Conservation (phyloP, 2,888 invertebrate species). For the Microchrysa polita region DNA sequence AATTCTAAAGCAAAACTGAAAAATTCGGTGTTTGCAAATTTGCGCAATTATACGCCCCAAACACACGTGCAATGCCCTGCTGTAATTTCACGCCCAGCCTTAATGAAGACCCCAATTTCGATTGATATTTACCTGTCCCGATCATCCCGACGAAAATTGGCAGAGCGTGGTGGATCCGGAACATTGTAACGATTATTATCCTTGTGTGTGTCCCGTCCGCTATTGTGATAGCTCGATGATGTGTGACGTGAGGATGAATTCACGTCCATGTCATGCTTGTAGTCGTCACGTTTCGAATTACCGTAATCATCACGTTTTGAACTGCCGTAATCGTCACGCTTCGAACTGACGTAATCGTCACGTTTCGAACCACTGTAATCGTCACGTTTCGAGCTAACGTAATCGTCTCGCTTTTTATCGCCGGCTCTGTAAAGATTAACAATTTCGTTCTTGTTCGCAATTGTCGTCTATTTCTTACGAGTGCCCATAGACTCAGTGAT, state of each 20-base stretch:
- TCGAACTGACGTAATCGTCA: constrained; percentile 61
- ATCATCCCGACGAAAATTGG: constrained; percentile 48
- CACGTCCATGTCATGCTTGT: constrained; percentile 61
- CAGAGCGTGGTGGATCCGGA: constrained; percentile 46
- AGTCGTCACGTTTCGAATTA: constrained; percentile 59
- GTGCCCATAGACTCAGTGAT: no score
- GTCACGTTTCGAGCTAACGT: constrained; percentile 56
- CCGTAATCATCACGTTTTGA: constrained; percentile 52
- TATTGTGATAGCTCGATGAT: constrained; percentile 20
- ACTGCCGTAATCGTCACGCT: constrained; percentile 47
- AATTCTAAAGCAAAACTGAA: no score
- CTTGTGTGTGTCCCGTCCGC: constrained; percentile 47
- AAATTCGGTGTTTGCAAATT: no score
- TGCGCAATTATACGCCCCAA: no score
- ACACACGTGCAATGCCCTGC: no score
- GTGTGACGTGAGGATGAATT: constrained; percentile 57
- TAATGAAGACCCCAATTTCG: no score
- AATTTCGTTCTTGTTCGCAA: no score
- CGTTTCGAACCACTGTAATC: constrained; percentile 60
- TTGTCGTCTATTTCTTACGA: no score
- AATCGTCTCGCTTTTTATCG: constrained; percentile 52
- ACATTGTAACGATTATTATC: constrained; percentile 46
- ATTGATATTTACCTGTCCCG: constrained; percentile 38
- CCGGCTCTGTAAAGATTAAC: no score
- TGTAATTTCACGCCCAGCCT: no score